Evolutionary conservation across 1,140 invertebrate species (phyloP).

Genomic region (Euura lappo): DNA sequence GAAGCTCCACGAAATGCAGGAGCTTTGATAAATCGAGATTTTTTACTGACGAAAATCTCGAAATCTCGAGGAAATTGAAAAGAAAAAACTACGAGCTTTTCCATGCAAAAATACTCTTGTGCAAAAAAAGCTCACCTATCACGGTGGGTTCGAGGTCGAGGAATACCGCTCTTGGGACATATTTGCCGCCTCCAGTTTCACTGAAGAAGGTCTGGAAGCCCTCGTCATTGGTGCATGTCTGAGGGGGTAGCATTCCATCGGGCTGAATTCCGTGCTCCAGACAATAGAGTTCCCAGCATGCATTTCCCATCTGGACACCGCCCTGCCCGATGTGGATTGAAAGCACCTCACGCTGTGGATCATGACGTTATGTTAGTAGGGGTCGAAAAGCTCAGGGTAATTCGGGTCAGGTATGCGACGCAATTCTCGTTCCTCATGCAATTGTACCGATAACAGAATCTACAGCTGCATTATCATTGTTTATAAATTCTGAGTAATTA

Average conservation of each 20-base stretch:
- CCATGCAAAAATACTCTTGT: too few species aligned
- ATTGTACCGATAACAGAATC: too few species aligned
- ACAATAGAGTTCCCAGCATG: constrained; percentile 74
- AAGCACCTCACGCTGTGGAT: constrained; percentile 48
- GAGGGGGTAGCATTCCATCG: constrained; percentile 62
- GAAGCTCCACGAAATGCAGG: too few species aligned
- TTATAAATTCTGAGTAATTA: neutral
- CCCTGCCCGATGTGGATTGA: constrained; percentile 77
- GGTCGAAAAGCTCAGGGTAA: neutral
- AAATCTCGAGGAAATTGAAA: too few species aligned
- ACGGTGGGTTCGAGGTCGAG: constrained; percentile 82
- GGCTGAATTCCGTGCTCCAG: constrained; percentile 75
- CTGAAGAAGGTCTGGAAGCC: constrained; percentile 73
- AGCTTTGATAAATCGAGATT: too few species aligned
- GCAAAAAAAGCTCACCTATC: constrained; percentile 55
- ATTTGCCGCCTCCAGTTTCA: constrained; percentile 72
- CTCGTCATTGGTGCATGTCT: constrained; percentile 52
- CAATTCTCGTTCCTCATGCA: too few species aligned
- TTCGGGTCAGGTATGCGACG: neutral
- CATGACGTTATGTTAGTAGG: neutral
- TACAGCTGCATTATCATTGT: too few species aligned
- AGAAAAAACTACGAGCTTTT: too few species aligned
- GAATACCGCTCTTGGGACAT: constrained; percentile 79
- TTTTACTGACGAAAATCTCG: too few species aligned
- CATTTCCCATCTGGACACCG: constrained; percentile 78